phyloP scores from a whole-genome alignment of 2,888 invertebrate species.

The Sphaerophoria rueppellii region DNA sequence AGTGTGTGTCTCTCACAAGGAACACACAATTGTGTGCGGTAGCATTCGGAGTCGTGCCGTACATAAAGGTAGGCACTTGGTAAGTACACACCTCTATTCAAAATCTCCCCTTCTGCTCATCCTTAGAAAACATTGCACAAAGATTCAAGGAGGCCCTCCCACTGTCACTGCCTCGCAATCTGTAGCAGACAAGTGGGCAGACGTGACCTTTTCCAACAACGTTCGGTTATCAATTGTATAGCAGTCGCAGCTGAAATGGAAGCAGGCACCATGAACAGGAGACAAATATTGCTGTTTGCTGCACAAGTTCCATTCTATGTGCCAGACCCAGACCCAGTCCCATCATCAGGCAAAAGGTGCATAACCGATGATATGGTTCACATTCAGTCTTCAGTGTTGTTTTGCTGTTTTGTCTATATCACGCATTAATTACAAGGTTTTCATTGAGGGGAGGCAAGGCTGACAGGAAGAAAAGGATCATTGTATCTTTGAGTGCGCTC shows the following conservation, averaged over 20 bases:
- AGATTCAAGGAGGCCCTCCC: conserved; percentile 8
- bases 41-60: conserved; percentile 3
- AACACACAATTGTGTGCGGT: conserved; percentile 30
- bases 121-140: conserved; percentile 35
- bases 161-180: background rate
- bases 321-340: background rate
- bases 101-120: conserved; percentile 10
- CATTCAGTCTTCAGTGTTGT: conserved; percentile 29
- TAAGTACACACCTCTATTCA: conserved; percentile 3
- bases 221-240: conserved; percentile 68
- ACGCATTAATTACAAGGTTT: conserved; percentile 68
- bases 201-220: conserved; percentile 69
- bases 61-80: conserved; percentile 7
- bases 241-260: background rate
- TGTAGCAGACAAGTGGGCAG: conserved; percentile 68
- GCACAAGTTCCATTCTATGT: background rate
- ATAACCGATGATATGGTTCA: conserved; percentile 45
- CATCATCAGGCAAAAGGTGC: conserved; percentile 37
- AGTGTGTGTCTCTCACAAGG: conserved; percentile 20
- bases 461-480: conserved; percentile 32
- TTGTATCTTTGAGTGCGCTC: conserved; percentile 57
- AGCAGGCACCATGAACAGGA: background rate
- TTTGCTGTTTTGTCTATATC: conserved; percentile 36
- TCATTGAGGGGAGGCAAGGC: conserved; percentile 5
- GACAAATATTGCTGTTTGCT: conserved; percentile 20